Conservation (phyloP, 2,113 vertebrate genomes). For the Okapia johnstoni region DNA sequence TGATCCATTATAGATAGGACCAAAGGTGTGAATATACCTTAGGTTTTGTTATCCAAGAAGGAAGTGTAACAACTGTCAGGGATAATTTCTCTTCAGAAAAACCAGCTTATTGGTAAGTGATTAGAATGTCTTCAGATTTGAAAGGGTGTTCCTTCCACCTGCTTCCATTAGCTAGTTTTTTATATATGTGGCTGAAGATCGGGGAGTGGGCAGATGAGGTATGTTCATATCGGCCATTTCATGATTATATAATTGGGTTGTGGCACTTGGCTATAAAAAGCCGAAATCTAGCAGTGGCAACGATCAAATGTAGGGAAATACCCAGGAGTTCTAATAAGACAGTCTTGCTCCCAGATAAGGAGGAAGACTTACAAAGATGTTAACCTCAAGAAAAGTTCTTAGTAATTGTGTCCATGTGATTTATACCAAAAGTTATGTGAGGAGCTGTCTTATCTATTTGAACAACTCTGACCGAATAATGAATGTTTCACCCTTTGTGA, state of each 20-base stretch:
- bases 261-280: background rate
- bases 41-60: conserved; percentile 37
- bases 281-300: background rate
- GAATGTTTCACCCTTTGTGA: background rate
- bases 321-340: background rate
- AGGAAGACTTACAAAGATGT: background rate
- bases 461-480: conserved; percentile 2
- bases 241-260: background rate
- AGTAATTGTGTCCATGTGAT: conserved; percentile 7
- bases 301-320: background rate
- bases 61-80: conserved; percentile 55
- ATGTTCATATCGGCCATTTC: background rate
- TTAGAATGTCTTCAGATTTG: conserved; percentile 45
- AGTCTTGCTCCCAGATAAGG: conserved; percentile 5
- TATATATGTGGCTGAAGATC: background rate
- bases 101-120: conserved; percentile 52
- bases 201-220: background rate
- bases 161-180: background rate
- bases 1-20: conserved; percentile 10
- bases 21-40: background rate
- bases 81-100: conserved; percentile 59
- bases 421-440: conserved; percentile 17
- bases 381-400: conserved; percentile 9
- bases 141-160: background rate
- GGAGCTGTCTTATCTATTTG: background rate